Percentiles rank a stretch among this genome's conserved stretches.
phyloP scores from a whole-genome alignment of 2,113 vertebrate genomes.

The Hyperopisus bebe region DNA sequence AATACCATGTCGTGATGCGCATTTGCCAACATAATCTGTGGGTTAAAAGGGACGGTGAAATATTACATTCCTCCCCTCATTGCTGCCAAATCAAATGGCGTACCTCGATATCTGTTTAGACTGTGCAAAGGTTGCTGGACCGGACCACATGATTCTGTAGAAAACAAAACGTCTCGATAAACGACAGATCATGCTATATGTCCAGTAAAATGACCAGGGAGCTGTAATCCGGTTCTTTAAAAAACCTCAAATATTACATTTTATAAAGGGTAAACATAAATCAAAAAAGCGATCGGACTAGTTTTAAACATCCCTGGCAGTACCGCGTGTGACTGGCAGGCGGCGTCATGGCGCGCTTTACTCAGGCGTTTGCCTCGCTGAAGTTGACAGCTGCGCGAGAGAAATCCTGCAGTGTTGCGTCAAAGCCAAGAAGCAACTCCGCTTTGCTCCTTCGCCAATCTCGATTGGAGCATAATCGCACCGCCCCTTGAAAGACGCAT shows the following conservation, averaged over 20 bases:
- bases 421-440: constrained; percentile 37
- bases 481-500: constrained; percentile 19
- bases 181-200: neutral
- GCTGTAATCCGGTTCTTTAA: neutral
- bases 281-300: neutral
- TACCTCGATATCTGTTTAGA: neutral
- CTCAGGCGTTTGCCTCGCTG: constrained; percentile 12
- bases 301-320: neutral
- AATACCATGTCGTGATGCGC: neutral
- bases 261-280: neutral
- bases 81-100: neutral
- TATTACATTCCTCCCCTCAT: neutral
- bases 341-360: constrained; percentile 35
- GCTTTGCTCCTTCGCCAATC: neutral
- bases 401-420: constrained; percentile 73
- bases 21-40: neutral
- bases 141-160: neutral
- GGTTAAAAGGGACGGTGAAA: neutral
- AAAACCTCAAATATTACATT: neutral
- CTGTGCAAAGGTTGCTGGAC: neutral
- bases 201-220: neutral
- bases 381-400: constrained; percentile 45
- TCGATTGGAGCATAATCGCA: constrained; percentile 39
- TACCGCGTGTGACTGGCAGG: constrained; percentile 30
- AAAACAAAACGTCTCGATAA: neutral